Evolutionary conservation across 2,888 invertebrate species (phyloP).

Genomic region (Drosophila sordidula): DNA sequence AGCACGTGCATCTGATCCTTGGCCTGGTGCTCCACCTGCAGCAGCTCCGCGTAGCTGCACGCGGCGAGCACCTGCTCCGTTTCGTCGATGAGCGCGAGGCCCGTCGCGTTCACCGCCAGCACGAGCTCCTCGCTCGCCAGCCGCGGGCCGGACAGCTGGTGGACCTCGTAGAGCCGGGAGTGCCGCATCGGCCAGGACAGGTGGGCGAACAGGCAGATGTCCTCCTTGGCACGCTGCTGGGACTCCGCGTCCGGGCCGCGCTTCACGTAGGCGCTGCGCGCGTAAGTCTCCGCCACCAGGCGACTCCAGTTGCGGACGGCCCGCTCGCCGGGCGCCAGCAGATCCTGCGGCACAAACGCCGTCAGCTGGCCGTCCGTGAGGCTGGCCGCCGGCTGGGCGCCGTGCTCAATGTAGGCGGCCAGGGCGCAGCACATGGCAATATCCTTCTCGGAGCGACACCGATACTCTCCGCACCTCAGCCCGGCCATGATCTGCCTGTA

Average conservation of each 20-base stretch:
- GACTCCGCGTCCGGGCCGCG: slow-evolving; percentile 87
- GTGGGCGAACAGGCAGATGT: slow-evolving; percentile 96
- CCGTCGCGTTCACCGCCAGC: slow-evolving; percentile 97
- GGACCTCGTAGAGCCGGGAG: slow-evolving; percentile 96
- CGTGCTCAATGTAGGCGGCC: slow-evolving; percentile 95
- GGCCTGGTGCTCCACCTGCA: slow-evolving; percentile 87
- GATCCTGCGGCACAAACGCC: slow-evolving; percentile 78
- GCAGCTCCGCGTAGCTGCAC: slow-evolving; percentile 93
- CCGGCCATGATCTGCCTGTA: slow-evolving; percentile 95
- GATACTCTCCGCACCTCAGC: slow-evolving; percentile 96
- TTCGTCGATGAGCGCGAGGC: slow-evolving; percentile 96
- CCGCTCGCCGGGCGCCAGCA: slow-evolving; percentile 87
- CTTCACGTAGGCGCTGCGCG: slow-evolving; percentile 89
- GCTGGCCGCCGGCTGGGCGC: slow-evolving; percentile 84
- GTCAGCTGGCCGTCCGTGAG: slow-evolving; percentile 57
- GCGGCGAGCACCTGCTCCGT: slow-evolving; percentile 95
- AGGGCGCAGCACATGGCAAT: slow-evolving; percentile 95
- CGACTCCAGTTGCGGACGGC: slow-evolving; percentile 90
- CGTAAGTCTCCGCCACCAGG: slow-evolving; percentile 90
- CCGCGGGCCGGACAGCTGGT: slow-evolving; percentile 90
- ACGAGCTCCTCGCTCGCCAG: slow-evolving; percentile 91
- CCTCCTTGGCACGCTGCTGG: slow-evolving; percentile 91
- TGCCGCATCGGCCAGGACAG: slow-evolving; percentile 97
- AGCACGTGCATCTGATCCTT: slow-evolving; percentile 90
- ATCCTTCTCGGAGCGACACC: slow-evolving; percentile 93